A percentile compares a stretch with the other conserved stretches of the same genome.
phyloP scores from a whole-genome alignment of 2,888 invertebrate genomes.

The Tinea trinotella region DNA sequence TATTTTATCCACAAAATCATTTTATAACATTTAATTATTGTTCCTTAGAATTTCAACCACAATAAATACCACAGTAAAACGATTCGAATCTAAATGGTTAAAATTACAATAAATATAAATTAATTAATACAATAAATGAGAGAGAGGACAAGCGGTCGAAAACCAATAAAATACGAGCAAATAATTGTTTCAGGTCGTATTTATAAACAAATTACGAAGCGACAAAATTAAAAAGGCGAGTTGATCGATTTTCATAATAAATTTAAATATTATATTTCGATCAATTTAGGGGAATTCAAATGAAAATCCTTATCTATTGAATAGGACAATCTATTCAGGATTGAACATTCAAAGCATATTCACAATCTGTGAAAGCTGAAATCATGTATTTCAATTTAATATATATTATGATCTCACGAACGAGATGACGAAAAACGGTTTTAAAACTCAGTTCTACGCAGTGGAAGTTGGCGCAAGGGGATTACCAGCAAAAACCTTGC shows the following conservation, averaged over 20 bases:
- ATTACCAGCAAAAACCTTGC: too few species aligned
- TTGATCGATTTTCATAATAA: background rate
- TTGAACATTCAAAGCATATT: background rate
- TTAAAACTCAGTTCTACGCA: too few species aligned
- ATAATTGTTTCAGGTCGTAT: slow-evolving; percentile 1
- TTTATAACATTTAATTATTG: background rate
- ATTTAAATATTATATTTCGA: background rate
- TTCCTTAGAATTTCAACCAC: too few species aligned
- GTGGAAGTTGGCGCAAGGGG: too few species aligned
- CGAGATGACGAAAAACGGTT: too few species aligned
- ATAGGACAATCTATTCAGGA: background rate
- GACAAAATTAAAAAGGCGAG: background rate
- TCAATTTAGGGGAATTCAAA: background rate
- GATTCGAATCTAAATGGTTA: too few species aligned
- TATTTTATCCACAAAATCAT: too few species aligned
- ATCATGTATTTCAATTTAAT: too few species aligned
- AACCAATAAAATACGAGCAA: slow-evolving; percentile 4
- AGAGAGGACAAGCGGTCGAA: background rate
- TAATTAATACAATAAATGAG: background rate
- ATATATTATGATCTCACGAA: too few species aligned
- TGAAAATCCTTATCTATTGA: slow-evolving; percentile 5
- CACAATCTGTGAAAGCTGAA: background rate
- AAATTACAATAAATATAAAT: background rate
- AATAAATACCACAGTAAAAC: too few species aligned
- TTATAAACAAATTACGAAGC: background rate